Conservation (phyloP, 2,113 vertebrate species). For the Emberiza fucata region DNA sequence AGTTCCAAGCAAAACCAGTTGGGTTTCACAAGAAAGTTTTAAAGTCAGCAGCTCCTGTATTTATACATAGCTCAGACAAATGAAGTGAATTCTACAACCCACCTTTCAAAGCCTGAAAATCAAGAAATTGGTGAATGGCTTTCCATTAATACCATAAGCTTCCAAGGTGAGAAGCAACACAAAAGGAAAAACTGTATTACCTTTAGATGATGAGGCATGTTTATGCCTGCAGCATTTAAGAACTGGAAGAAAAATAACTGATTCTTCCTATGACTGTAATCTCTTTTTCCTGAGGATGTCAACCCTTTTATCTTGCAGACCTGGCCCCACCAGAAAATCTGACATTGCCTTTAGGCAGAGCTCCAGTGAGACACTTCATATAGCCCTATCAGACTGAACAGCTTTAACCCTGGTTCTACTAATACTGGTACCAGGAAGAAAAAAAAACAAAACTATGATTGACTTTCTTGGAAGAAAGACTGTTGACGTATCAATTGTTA, state of each 20-base stretch:
- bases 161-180: background rate
- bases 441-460: background rate
- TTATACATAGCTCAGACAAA: background rate
- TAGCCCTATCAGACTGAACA: accelerated
- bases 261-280: background rate
- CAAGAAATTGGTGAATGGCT: background rate
- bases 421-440: background rate
- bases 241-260: background rate
- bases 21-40: background rate
- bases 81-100: background rate
- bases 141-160: background rate
- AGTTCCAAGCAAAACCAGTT: background rate
- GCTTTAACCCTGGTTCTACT: background rate
- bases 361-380: background rate
- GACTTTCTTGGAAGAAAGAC: background rate
- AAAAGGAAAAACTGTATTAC: background rate
- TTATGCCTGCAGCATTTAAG: background rate
- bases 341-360: background rate
- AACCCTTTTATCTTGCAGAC: background rate
- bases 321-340: background rate
- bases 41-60: background rate
- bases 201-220: background rate
- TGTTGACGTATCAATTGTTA: background rate
- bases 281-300: background rate
- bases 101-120: background rate